Conservation (phyloP, 1,140 invertebrate genomes). For the Atta cephalotes region DNA sequence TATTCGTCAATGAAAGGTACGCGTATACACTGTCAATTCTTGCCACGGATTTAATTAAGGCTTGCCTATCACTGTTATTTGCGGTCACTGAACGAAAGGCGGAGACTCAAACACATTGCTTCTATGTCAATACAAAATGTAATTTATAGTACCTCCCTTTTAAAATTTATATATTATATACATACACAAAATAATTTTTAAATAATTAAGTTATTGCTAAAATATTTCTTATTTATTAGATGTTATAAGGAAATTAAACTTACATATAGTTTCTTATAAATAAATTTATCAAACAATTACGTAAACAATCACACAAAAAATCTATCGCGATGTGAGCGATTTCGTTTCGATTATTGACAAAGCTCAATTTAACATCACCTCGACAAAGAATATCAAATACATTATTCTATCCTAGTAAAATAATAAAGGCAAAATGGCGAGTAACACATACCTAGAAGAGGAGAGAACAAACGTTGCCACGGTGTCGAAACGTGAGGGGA, state of each 20-base stretch:
- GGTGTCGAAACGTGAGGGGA: background rate
- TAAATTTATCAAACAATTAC: background rate
- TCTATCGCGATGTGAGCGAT: background rate
- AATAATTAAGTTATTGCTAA: background rate
- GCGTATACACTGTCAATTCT: constrained; percentile 40
- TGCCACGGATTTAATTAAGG: constrained; percentile 40
- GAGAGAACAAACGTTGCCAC: background rate
- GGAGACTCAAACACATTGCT: background rate
- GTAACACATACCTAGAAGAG: background rate
- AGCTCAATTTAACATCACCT: background rate
- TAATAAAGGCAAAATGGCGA: background rate
- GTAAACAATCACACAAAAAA: background rate
- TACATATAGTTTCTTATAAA: background rate
- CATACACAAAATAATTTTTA: background rate
- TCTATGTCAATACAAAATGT: background rate
- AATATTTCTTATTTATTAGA: background rate
- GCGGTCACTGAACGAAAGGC: constrained; percentile 11
- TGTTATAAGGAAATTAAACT: background rate
- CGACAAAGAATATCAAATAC: background rate
- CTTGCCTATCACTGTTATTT: constrained; percentile 43
- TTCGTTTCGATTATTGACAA: background rate
- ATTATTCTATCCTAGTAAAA: background rate
- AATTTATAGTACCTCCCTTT: background rate
- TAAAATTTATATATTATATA: background rate
- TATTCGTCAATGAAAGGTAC: constrained; percentile 44